phyloP scores from a whole-genome alignment of 64 coral and sea anemone species.

The Pachyseris speciosa region DNA sequence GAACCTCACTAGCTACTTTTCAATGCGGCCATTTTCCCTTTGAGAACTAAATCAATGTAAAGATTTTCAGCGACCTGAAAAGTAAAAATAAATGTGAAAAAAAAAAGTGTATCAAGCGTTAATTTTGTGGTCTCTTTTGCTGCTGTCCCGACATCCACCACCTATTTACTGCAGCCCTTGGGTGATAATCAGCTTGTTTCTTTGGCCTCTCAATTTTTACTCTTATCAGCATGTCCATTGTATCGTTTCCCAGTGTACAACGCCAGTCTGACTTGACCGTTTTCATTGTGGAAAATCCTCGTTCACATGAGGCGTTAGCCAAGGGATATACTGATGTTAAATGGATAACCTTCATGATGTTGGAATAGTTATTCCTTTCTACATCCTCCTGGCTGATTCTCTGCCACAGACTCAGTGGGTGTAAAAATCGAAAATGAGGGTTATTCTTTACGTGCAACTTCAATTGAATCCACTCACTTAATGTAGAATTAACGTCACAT shows the following conservation, averaged over 20 bases:
- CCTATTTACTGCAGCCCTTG: slow-evolving; percentile 44
- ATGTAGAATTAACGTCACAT: slow-evolving; percentile 49
- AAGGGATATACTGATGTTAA: slow-evolving; percentile 58
- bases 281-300: slow-evolving; percentile 65
- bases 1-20: background rate
- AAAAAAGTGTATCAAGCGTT: background rate
- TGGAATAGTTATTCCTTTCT: slow-evolving; percentile 50
- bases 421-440: slow-evolving; percentile 26
- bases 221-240: slow-evolving; percentile 50
- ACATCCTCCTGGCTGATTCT: slow-evolving; percentile 56
- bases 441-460: slow-evolving; percentile 54
- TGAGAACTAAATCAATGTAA: background rate
- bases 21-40: background rate
- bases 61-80: slow-evolving; percentile 36
- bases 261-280: slow-evolving; percentile 52
- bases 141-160: slow-evolving; percentile 46
- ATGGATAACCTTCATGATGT: slow-evolving; percentile 60
- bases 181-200: slow-evolving; percentile 44
- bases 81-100: slow-evolving; percentile 3
- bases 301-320: slow-evolving; percentile 64
- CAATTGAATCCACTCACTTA: slow-evolving; percentile 61
- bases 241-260: slow-evolving; percentile 37
- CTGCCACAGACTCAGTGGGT: slow-evolving; percentile 56
- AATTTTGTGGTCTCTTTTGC: slow-evolving; percentile 40
- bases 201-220: slow-evolving; percentile 47